Base-by-base conservation (phyloP, 2,113 vertebrate genomes). In the Coryphaenoides rupestris region DNA sequence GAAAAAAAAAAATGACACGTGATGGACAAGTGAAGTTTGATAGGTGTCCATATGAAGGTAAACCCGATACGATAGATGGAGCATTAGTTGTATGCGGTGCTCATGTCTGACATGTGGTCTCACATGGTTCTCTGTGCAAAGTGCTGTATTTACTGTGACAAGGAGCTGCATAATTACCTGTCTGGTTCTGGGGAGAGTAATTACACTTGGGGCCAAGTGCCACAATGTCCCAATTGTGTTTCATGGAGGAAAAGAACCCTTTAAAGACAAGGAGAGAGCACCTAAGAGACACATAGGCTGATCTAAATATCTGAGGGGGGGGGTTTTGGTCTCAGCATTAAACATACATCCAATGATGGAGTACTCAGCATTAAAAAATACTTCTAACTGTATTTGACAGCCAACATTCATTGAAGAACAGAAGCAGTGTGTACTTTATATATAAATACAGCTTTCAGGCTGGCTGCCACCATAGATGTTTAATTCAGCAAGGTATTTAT, bases 131-230 rank as follows among this genome's bases (percentile, higher is more conserved):
- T 19, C 33, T 63, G 22, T n/a, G 28, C 26, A 10, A 28, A 33
- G 61, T 15, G 24, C 16, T 54, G 50, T 63, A 53, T 63, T 63
- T 63, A 63, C 23, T 14, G 22, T 63, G 23, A 33, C 45, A 54
- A 24, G 19, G 49, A 63, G 49, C 23, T n/a, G n/a, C 19, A 19
- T 63, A 54, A 63, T 63, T 28, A 63, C 45, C 61, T 52, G 22
- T 23, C 12, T 28, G 22, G 17, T n/a, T 62, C 60, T 40, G 21
- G 26, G 19, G n/a, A 63, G 54, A n/a, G 55, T 55, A 77, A 77
- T 80, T 74, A 67, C 69, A 77, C 72, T 33, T 63, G 67, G 64
- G 60, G 23, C 15, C 23, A 19, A 58, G 16, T 58, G 57, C 57
- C 26, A 40, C 57, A 40, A 3, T 12, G 57, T 5, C 26, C 24